phyloP scores from a whole-genome alignment of 2,797 vertebrate genomes.

The Yasuhikotakia modesta region DNA sequence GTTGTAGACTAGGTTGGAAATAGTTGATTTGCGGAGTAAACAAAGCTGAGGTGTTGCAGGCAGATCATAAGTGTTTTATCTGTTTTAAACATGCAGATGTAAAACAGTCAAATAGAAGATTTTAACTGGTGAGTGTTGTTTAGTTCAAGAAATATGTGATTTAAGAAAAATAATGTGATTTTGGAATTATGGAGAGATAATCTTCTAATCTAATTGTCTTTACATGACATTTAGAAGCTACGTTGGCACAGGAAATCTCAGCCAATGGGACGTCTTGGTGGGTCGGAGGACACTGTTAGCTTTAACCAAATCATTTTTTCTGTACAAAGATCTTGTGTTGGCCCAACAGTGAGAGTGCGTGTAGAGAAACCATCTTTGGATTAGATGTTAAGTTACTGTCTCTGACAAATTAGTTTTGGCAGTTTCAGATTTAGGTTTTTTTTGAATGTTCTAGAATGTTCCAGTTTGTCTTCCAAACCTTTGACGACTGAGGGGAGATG shows the following conservation, averaged over 20 bases:
- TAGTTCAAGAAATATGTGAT: too few relatives aligned
- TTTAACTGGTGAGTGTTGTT: too few relatives aligned
- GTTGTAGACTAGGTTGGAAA: too few relatives aligned
- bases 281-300: neutral
- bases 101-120: too few relatives aligned
- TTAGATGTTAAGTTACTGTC: constrained; percentile 41
- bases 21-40: too few relatives aligned
- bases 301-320: neutral
- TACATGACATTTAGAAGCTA: neutral
- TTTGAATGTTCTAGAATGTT: constrained; percentile 32
- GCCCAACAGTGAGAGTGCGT: constrained; percentile 27
- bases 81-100: too few relatives aligned
- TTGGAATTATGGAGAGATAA: too few relatives aligned
- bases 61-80: too few relatives aligned
- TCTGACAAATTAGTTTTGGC: constrained; percentile 3
- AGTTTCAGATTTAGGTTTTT: constrained; percentile 16
- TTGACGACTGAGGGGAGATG: constrained; percentile 18
- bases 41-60: too few relatives aligned
- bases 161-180: too few relatives aligned
- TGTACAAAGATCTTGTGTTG: constrained; percentile 10
- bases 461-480: constrained; percentile 30
- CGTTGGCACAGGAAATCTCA: neutral
- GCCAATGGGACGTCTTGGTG: constrained; percentile 16
- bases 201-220: too few relatives aligned
- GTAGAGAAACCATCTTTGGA: constrained; percentile 35